Conservation (phyloP, 2,113 vertebrate genomes). For the Macrotus californicus region DNA sequence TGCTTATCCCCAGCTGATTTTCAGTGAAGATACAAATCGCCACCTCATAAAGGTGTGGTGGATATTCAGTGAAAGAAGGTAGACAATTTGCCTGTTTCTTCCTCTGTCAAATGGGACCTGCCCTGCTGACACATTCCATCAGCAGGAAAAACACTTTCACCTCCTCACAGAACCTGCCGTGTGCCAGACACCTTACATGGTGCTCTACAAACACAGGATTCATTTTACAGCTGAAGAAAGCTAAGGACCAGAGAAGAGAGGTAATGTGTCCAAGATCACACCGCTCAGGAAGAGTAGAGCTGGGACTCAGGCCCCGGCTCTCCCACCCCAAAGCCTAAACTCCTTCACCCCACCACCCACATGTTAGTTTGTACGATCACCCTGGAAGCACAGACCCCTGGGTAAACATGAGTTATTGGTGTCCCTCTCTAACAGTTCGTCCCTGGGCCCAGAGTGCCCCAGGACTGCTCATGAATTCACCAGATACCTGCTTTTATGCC, state of each 20-base stretch:
- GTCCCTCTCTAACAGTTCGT: background rate
- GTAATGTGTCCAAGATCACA: no score
- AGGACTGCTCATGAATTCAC: background rate
- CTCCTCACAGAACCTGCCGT: background rate
- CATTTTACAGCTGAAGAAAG: background rate
- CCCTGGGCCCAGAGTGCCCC: accelerated
- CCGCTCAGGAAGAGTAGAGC: no score
- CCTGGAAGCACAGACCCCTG: background rate
- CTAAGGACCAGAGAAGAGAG: background rate
- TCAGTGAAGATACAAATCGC: background rate
- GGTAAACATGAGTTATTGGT: background rate
- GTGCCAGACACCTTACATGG: accelerated
- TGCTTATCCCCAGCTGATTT: background rate
- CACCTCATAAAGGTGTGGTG: background rate
- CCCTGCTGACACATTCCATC: background rate
- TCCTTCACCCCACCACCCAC: background rate
- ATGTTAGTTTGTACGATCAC: background rate
- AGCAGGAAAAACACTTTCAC: background rate
- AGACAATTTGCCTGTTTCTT: background rate
- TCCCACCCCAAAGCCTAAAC: background rate
- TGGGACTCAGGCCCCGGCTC: background rate
- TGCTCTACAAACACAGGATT: background rate
- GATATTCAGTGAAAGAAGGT: background rate
- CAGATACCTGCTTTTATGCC: background rate
- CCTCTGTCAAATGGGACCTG: background rate